These are phyloP conservation scores for Hippocampus guttulatus DNA, from an alignment of 2,113 vertebrate genomes.

Conservation along the genomic window DNA sequence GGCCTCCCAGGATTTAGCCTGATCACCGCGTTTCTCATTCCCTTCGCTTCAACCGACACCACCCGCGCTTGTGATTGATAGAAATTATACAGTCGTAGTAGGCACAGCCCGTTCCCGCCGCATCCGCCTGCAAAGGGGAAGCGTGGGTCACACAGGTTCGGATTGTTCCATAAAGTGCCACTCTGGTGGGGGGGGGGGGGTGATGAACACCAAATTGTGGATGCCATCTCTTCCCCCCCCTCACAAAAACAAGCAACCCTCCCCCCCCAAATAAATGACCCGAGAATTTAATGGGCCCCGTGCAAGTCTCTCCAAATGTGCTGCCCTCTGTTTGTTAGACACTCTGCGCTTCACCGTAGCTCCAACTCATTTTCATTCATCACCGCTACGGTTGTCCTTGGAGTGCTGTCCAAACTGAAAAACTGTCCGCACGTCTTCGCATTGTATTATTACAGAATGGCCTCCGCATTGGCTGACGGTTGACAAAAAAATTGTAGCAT, in stretches of 20 bases:
- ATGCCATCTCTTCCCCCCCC: conserved; percentile 1
- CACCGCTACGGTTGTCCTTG: neutral
- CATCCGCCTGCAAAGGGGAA: conserved; percentile 54
- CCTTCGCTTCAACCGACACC: conserved; percentile 14
- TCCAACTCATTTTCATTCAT: conserved; percentile 12
- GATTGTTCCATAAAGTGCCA: conserved; percentile 44
- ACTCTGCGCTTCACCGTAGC: conserved; percentile 17
- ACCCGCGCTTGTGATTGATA: conserved; percentile 41
- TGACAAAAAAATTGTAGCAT: too few relatives aligned
- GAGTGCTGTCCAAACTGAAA: neutral
- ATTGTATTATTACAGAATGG: neutral
- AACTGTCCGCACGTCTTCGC: neutral
- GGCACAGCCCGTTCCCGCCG: conserved; percentile 30
- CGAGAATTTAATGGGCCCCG: conserved; percentile 55
- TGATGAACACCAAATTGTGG: conserved; percentile 39
- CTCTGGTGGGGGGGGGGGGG: conserved; percentile 38
- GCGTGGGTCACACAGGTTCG: conserved; percentile 54
- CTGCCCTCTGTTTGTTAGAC: conserved; percentile 32
- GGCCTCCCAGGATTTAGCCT: conserved; percentile 20
- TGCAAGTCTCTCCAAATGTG: conserved; percentile 37
- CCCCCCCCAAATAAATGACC: conserved; percentile 38
- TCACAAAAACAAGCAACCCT: too few relatives aligned
- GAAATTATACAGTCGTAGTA: conserved; percentile 33
- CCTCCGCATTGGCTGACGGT: too few relatives aligned
- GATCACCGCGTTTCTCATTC: conserved; percentile 12